Base-by-base conservation (phyloP, 2,113 vertebrate species). In the Actinemys pallida region DNA sequence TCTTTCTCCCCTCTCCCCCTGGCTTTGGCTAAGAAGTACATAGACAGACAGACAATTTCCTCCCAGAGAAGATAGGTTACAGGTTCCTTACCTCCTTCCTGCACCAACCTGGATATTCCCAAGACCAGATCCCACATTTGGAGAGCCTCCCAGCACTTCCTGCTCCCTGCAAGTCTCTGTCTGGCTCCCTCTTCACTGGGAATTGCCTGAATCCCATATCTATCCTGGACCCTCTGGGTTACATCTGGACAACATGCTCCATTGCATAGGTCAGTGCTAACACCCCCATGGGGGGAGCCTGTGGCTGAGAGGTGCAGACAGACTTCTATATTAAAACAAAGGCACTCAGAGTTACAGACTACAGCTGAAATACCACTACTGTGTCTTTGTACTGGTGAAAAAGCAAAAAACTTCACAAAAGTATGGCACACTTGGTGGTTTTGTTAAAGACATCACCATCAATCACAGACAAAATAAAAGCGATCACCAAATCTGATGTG, bases 21-120 rank as follows among this genome's bases (percentile, higher is more conserved):
- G 2, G 49, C 8, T 78, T 13, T 69, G 49, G 49, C 49, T 1
- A 84, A 72, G 86, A 86, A 59, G 24, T n/a, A 83, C 0, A 0
- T 1, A 59, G 83, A 42, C 25, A 57, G 54, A 56, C 3, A 35
- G 1, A 39, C 4, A 59, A 5, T 79, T 47, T 82, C 14, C 39
- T 14, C 82, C 14, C 2, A 75, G 65, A 20, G 35, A 8, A 50
- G 35, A 42, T 52, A 65, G 29, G 57, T n/a, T 89, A 14, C 54
- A 16, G 53, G 53, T 54, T 54, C 19, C 53, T 54, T 54, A 54
- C 6, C 19, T 54, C 83, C 78, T 35, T 59, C 29, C 35, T 72
- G 8, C 62, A 10, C 22, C 50, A 75, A 24, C 5, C 27, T 59
- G 16, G 13, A 78, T 91, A 82, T 53, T 80, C 47, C 87, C 10